Percentiles rank a stretch among this genome's conserved stretches.
Conservation (phyloP, 2,113 vertebrate species). For the Engystomops pustulosus region DNA sequence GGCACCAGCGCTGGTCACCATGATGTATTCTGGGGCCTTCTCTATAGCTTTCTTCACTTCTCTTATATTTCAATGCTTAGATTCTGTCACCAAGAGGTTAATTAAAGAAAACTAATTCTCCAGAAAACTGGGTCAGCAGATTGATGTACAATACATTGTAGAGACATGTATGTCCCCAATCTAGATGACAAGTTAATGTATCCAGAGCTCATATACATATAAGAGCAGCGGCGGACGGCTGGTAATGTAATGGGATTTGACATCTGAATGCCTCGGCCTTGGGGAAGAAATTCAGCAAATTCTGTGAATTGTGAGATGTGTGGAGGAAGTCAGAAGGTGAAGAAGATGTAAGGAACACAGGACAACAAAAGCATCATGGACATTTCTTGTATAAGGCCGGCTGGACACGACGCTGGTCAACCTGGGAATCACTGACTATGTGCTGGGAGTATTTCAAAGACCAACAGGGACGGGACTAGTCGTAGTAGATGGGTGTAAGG, state of each 20-base stretch:
- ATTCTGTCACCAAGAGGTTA: neutral
- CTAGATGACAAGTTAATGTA: neutral
- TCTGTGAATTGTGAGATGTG: neutral
- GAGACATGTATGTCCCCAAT: too few relatives aligned
- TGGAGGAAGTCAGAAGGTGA: slow-evolving; percentile 19
- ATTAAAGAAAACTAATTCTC: neutral
- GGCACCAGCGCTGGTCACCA: too few relatives aligned
- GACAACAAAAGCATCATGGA: slow-evolving; percentile 12
- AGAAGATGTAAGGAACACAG: neutral
- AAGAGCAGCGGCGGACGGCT: neutral
- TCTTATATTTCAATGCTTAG: too few relatives aligned
- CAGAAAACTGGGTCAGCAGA: neutral
- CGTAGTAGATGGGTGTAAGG: too few relatives aligned
- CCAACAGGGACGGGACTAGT: too few relatives aligned
- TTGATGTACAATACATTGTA: neutral
- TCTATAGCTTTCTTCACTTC: too few relatives aligned
- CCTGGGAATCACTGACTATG: too few relatives aligned
- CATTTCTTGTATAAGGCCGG: too few relatives aligned
- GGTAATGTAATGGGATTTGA: slow-evolving; percentile 19
- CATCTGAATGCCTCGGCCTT: neutral
- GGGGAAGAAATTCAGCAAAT: slow-evolving; percentile 35
- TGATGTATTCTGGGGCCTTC: too few relatives aligned
- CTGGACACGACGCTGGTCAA: too few relatives aligned
- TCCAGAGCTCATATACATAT: neutral
- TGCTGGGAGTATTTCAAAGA: too few relatives aligned